These are phyloP conservation scores for Glyphotaelius pellucidus DNA, from an alignment of 2,888 invertebrate genomes.

Conservation along the genomic window DNA sequence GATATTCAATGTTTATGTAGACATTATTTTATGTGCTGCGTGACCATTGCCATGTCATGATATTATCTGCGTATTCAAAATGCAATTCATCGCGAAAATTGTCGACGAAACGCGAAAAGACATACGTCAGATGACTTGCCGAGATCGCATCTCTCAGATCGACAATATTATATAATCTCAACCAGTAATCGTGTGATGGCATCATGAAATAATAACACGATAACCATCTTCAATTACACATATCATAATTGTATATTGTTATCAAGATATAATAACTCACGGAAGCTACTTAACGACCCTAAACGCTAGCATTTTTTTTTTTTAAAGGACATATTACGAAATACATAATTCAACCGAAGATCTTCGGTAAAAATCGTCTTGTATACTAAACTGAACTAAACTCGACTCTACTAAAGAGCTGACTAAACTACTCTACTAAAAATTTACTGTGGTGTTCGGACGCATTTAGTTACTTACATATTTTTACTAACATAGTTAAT, in stretches of 20 bases:
- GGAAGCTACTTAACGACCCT: not conserved
- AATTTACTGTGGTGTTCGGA: no score
- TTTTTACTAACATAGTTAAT: no score
- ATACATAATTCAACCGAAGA: no score
- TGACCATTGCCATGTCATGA: not conserved
- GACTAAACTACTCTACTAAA: no score
- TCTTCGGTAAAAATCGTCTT: no score
- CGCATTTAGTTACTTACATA: no score
- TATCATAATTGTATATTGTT: not conserved
- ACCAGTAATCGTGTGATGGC: not conserved
- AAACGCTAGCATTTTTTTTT: no score
- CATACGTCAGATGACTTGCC: not conserved
- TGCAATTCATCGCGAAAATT: not conserved
- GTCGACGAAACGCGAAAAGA: no score
- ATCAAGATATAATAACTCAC: not conserved
- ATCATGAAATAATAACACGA: not conserved
- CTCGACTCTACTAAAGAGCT: no score
- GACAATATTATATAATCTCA: not conserved
- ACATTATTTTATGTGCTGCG: not conserved
- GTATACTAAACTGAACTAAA: no score
- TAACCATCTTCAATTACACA: not conserved
- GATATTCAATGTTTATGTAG: not conserved
- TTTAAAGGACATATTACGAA: no score
- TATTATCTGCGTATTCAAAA: not conserved
- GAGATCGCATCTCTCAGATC: not conserved